phyloP scores from a whole-genome alignment of 2,888 invertebrate species.

The Abscondita cerata region DNA sequence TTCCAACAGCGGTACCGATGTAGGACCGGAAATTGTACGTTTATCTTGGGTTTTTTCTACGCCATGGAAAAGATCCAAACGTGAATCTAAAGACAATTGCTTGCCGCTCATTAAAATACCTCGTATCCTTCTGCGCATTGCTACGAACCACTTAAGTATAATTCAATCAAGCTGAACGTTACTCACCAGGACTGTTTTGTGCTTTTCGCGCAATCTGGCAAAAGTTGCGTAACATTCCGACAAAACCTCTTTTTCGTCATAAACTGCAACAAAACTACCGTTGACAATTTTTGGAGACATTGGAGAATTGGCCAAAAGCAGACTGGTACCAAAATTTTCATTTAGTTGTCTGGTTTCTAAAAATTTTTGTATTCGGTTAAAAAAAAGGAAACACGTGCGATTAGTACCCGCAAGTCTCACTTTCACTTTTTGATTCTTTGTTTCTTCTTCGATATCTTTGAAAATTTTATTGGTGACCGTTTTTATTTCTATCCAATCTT shows the following conservation, averaged over 20 bases:
- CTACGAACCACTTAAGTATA: constrained; percentile 60
- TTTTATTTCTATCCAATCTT: constrained; percentile 89
- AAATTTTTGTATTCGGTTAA: background rate
- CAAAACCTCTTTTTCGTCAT: constrained; percentile 79
- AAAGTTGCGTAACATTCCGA: constrained; percentile 77
- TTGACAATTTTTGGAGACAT: constrained; percentile 97
- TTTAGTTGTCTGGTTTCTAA: constrained; percentile 82
- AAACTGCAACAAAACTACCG: constrained; percentile 91
- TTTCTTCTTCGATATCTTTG: constrained; percentile 64
- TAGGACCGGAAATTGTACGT: constrained; percentile 43
- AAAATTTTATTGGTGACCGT: constrained; percentile 75
- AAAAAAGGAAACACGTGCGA: background rate
- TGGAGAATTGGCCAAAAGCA: constrained; percentile 92
- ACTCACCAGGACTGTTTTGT: constrained; percentile 78
- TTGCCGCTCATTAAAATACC: constrained; percentile 91
- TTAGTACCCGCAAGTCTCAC: constrained; percentile 77
- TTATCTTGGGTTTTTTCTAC: constrained; percentile 61
- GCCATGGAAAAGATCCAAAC: constrained; percentile 87
- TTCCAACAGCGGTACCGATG: constrained; percentile 50
- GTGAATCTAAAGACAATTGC: constrained; percentile 89
- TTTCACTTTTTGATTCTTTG: constrained; percentile 62
- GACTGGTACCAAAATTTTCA: constrained; percentile 90
- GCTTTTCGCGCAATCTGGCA: constrained; percentile 74
- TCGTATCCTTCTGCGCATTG: constrained; percentile 83
- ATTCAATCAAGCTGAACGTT: constrained; percentile 8